A percentile compares a stretch with the other conserved stretches of the same genome.
Conservation (phyloP, 2,113 vertebrate species). For the Peromyscus polionotus region DNA sequence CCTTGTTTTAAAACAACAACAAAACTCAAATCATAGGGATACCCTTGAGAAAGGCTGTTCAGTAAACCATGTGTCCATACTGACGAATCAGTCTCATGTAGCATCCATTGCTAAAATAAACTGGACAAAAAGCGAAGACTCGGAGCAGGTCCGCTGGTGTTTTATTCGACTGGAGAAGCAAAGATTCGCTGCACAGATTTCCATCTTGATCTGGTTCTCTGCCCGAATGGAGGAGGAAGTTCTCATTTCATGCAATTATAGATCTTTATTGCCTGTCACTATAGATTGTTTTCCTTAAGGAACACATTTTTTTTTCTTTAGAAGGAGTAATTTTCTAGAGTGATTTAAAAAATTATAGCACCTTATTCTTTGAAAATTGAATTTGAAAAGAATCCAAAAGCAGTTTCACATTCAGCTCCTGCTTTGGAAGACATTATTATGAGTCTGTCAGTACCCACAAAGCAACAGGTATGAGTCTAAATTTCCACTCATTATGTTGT, state of each 20-base stretch:
- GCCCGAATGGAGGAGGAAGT: constrained; percentile 61
- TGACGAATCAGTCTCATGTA: background rate
- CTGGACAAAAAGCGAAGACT: background rate
- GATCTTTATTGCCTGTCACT: constrained; percentile 66
- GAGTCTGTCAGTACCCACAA: background rate
- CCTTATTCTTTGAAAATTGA: constrained; percentile 61
- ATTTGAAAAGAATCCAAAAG: constrained; percentile 65
- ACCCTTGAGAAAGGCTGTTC: constrained; percentile 5
- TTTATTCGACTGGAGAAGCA: constrained; percentile 4
- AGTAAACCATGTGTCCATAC: constrained; percentile 25
- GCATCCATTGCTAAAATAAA: background rate
- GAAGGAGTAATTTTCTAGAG: constrained; percentile 63
- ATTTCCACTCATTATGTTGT: background rate
- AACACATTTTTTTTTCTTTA: constrained; percentile 54
- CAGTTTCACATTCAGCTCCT: constrained; percentile 54
- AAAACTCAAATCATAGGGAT: background rate
- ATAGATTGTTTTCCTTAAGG: constrained; percentile 64
- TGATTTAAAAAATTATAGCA: constrained; percentile 64
- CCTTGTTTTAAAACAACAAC: background rate
- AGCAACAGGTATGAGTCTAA: background rate
- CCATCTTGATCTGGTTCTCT: constrained; percentile 45
- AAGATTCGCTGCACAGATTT: constrained; percentile 41
- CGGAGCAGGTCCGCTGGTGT: background rate
- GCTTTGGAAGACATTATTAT: constrained; percentile 7
- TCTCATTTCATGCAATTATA: constrained; percentile 73